Conservation (phyloP, 37 sponge, comb jelly and placozoan species). For the Ianthella basta region DNA sequence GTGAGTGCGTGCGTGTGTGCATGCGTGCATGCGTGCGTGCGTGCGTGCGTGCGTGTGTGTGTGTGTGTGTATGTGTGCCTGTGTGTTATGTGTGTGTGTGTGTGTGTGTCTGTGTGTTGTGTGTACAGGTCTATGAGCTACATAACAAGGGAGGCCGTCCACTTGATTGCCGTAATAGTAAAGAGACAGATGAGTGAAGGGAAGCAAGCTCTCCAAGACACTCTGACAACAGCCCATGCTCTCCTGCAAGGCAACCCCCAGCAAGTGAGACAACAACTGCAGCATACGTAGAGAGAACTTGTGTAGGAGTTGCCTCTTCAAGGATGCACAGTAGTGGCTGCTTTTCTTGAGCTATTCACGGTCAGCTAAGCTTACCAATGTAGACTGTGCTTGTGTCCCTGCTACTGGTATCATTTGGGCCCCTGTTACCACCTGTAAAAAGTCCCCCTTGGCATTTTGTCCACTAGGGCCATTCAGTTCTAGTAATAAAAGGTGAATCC, state of each 20-base stretch:
- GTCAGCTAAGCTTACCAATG: too few relatives aligned
- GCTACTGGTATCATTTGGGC: too few relatives aligned
- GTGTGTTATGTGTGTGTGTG: too few relatives aligned
- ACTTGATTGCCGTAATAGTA: slow-evolving; percentile 2
- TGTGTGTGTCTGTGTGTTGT: not conserved
- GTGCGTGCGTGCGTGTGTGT: slow-evolving; percentile 19
- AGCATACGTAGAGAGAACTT: not conserved
- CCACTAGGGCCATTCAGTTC: too few relatives aligned
- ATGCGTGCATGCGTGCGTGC: not conserved
- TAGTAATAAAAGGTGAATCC: too few relatives aligned
- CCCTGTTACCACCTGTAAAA: too few relatives aligned
- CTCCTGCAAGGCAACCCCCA: not conserved
- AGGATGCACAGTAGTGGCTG: too few relatives aligned
- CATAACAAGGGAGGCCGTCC: not conserved
- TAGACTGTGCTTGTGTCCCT: too few relatives aligned
- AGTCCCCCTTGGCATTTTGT: too few relatives aligned
- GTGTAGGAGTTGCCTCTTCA: not conserved
- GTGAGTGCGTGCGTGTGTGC: slow-evolving; percentile 5
- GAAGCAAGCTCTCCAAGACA: not conserved
- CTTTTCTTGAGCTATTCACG: too few relatives aligned
- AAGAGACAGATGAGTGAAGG: slow-evolving; percentile 1
- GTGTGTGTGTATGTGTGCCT: slow-evolving; percentile 8
- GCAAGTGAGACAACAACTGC: not conserved
- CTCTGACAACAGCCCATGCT: not conserved
- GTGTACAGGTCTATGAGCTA: not conserved